Evolutionary conservation across 2,113 vertebrate genomes (phyloP).

Genomic region (Peromyscus maniculatus): DNA sequence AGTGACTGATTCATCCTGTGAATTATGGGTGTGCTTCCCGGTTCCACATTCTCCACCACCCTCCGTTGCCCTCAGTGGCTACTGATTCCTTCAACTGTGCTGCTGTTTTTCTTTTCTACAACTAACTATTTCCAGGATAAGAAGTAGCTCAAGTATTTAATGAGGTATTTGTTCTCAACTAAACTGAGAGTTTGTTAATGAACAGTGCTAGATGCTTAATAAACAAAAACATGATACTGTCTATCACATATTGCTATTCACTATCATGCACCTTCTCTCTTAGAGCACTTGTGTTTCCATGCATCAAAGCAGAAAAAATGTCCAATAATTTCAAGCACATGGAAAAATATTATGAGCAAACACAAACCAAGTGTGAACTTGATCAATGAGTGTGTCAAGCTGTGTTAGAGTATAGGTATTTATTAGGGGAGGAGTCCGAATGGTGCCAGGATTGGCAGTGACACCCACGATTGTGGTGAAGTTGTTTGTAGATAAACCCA

Average conservation of each 20-base stretch:
- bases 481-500: background rate
- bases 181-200: background rate
- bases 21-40: background rate
- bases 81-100: background rate
- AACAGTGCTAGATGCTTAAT: background rate
- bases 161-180: background rate
- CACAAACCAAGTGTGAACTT: background rate
- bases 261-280: background rate
- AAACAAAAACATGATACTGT: background rate
- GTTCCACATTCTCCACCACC: background rate
- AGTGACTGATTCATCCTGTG: background rate
- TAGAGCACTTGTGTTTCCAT: background rate
- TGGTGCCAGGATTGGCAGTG: background rate
- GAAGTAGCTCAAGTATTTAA: background rate
- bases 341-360: background rate
- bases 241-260: background rate
- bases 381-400: background rate
- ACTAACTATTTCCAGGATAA: background rate
- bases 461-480: background rate
- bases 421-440: background rate
- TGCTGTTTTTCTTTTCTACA: background rate
- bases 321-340: background rate
- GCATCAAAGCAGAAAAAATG: background rate
- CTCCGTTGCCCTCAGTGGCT: background rate
- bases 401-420: background rate